These are phyloP conservation scores for Drosophila yooni DNA, from an alignment of 2,888 invertebrate species.

Conservation along the genomic window DNA sequence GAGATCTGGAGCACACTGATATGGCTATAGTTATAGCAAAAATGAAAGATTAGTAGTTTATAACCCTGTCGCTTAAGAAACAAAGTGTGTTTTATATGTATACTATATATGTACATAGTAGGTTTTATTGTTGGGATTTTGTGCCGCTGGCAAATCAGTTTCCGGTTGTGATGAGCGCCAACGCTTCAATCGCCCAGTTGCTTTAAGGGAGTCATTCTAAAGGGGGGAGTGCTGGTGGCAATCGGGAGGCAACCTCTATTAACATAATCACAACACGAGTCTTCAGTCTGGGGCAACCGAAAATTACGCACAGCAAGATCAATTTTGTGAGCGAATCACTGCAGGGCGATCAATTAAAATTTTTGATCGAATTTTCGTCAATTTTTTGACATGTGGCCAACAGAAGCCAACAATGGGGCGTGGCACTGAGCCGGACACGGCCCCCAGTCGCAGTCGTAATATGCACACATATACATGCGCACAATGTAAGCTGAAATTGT, in stretches of 20 bases:
- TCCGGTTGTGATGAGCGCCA: constrained; percentile 74
- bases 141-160: constrained; percentile 74
- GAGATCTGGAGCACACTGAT: constrained; percentile 58
- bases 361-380: constrained; percentile 86
- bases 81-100: neutral
- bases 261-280: constrained; percentile 83
- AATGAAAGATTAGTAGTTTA: constrained; percentile 54
- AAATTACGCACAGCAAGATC: constrained; percentile 78
- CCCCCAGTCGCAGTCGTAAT: constrained; percentile 40
- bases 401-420: constrained; percentile 67
- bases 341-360: constrained; percentile 86
- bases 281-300: constrained; percentile 57
- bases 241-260: constrained; percentile 68
- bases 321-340: constrained; percentile 83
- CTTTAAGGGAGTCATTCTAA: constrained; percentile 1
- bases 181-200: constrained; percentile 23
- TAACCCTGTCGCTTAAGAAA: neutral
- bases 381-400: constrained; percentile 84
- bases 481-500: constrained; percentile 78
- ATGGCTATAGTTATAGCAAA: constrained; percentile 13
- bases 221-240: constrained; percentile 16
- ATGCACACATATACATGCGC: constrained; percentile 12
- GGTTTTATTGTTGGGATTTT: constrained; percentile 49
- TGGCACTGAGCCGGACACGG: constrained; percentile 25
- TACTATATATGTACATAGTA: constrained; percentile 13